Base-by-base conservation (phyloP, 2,888 invertebrate species). In the Philaethria dido region DNA sequence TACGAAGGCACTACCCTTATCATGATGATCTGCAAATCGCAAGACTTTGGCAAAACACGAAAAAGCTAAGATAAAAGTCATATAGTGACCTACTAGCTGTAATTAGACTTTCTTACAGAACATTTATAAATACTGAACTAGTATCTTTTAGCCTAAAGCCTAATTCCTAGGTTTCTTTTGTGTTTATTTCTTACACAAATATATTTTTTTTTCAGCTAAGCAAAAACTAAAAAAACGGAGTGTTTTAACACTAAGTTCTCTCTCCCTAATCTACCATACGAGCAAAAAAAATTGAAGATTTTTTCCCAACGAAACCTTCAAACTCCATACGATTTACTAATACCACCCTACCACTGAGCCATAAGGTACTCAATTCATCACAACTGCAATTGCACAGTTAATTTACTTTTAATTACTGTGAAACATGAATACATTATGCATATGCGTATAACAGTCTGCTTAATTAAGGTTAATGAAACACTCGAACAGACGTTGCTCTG, bases 381-480 rank as follows among this genome's bases (percentile, higher is more conserved):
- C 36, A 57, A 63, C 2, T 57, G 45, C 55, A 57, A 45, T 11
- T 60, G 59, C 33, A 22, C 57, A 6, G 4, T n/a, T n/a, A n/a
- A n/a, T n/a, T n/a, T 16, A 60, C 5, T 44, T 22, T 60, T 60
- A 16, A 57, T 42, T 42, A 57, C 33, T 14, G n/a, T 45, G 44
- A 60, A 39, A 60, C 59, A 59, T 48, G 64, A 64, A 64, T 62
- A 60, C 66, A 66, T 66, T 63, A 66, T 59, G 54, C 62, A 20
- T 52, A 66, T 33, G 29, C 29, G 29, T 62, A 63, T 50, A 63
- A 61, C 61, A 64, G 65, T 62, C 68, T 57, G 68, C 22, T 52
- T 69, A 69, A 71, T 69, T 66, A 69, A 70, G 63, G 55, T 66
- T 70, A 66, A 71, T 66, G 62, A 39, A 48, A 44, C 70, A 70